Conservation (phyloP, 2,888 invertebrate species). For the Tenthredo livida region DNA sequence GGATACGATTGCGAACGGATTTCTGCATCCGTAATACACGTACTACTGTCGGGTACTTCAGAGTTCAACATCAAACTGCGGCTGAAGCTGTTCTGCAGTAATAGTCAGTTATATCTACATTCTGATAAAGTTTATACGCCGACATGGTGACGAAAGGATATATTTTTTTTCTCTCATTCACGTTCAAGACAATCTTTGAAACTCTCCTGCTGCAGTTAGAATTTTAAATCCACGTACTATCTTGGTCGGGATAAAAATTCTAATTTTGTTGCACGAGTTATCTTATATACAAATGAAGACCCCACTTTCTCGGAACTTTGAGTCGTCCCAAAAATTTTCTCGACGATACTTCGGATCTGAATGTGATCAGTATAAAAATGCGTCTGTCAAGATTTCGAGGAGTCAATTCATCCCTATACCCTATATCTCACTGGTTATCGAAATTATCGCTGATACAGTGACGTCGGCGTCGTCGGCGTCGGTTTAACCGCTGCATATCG, state of each 20-base stretch:
- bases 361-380: background rate
- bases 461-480: background rate
- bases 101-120: background rate
- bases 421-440: background rate
- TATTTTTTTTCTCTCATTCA: too few species aligned
- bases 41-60: background rate
- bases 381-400: background rate
- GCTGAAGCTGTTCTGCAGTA: background rate
- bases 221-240: too few species aligned
- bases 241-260: too few species aligned
- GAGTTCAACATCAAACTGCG: background rate
- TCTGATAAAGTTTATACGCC: background rate
- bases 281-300: too few species aligned
- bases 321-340: background rate
- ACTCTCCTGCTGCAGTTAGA: too few species aligned
- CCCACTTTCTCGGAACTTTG: background rate
- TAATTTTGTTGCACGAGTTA: too few species aligned
- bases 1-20: background rate
- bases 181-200: too few species aligned
- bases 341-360: background rate
- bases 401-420: background rate
- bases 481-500: background rate
- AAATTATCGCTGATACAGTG: background rate
- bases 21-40: conserved; percentile 34
- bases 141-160: background rate